Base-by-base conservation (phyloP, 2,797 vertebrate genomes). In the Danionella dracula region DNA sequence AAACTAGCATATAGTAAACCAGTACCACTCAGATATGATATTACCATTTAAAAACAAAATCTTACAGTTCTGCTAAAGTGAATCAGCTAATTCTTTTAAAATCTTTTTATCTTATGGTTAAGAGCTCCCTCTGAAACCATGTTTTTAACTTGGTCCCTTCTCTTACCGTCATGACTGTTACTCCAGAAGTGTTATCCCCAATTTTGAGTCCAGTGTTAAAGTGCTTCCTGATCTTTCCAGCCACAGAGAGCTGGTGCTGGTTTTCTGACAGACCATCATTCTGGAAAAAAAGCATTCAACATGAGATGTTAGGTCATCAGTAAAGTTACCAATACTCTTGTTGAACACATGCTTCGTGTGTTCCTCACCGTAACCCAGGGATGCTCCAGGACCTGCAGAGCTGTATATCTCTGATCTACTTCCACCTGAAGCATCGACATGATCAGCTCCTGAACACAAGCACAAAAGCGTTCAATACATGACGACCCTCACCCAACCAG, bases 191-290 rank as follows among this genome's bases (percentile, higher is more conserved):
- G 9, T 90, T 96, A 89, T 84, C 93, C 77, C 85, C 91, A 16
- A 88, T 89, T 73, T 95, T 97, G 49, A 94, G 93, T 54, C 92
- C 89, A 1, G 91, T 93, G 86, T 99, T 97, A 86, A 99, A 99
- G 82, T 99, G 93, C 80, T 99, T 98, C 90, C 93, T 97, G 82
- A 99, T 96, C 86, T 96, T 97, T 50, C 94, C 94, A 57, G 95
- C 94, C 71, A 99, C 94, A 16, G 91, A 91, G 71, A 99, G 90
- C 83, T 96, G 95, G 79, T 92, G 92, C 9, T 95, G 93, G 8
- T 92, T 94, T 83, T 93, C 94, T 56, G 92, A 89, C 74, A 89
- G 84, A 34, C 91, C 91, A 23, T 99, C 95, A 32, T 96, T 94
- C 96, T 99, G 77, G 37, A 60, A 69, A 12, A 53, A 21, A 21